phyloP scores from a whole-genome alignment of 2,888 invertebrate genomes.

The Liopterus haemorrhoidalis region DNA sequence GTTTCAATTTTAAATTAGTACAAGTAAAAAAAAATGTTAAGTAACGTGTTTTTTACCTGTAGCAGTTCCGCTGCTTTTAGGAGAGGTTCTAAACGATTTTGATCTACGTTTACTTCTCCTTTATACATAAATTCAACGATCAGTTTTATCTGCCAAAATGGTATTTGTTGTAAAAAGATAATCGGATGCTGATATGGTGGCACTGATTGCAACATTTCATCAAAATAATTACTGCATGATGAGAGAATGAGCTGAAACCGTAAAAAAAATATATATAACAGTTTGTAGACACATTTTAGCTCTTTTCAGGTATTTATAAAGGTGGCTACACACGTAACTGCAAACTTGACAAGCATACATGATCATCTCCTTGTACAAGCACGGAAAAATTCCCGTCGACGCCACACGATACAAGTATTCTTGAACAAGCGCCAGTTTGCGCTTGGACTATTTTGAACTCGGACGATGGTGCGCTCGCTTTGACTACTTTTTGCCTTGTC shows the following conservation, averaged over 20 bases:
- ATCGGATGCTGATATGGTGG: slow-evolving; percentile 48
- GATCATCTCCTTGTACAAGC: too few relatives aligned
- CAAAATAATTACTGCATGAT: slow-evolving; percentile 50
- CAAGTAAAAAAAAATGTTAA: slow-evolving; percentile 4
- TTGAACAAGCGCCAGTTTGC: too few relatives aligned
- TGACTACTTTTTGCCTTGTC: too few relatives aligned
- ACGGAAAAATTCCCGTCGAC: too few relatives aligned
- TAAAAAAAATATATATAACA: slow-evolving; percentile 6
- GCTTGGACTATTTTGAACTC: too few relatives aligned
- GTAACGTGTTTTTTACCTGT: slow-evolving; percentile 37
- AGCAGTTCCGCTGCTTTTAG: slow-evolving; percentile 47
- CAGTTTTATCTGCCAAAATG: slow-evolving; percentile 49
- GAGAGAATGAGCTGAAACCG: slow-evolving; percentile 49
- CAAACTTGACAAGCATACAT: not conserved
- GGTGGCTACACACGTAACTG: too few relatives aligned
- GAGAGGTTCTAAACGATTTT: slow-evolving; percentile 46
- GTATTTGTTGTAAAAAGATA: slow-evolving; percentile 47
- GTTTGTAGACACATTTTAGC: not conserved
- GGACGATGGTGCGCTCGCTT: too few relatives aligned
- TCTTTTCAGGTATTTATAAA: not conserved
- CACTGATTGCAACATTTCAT: slow-evolving; percentile 45
- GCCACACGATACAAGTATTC: too few relatives aligned
- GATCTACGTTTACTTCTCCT: slow-evolving; percentile 49
- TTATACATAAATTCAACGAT: slow-evolving; percentile 51
- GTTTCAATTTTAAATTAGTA: slow-evolving; percentile 13